Evolutionary conservation across 2,113 vertebrate species (phyloP).

Genomic region (Herpetotheres cachinnans): DNA sequence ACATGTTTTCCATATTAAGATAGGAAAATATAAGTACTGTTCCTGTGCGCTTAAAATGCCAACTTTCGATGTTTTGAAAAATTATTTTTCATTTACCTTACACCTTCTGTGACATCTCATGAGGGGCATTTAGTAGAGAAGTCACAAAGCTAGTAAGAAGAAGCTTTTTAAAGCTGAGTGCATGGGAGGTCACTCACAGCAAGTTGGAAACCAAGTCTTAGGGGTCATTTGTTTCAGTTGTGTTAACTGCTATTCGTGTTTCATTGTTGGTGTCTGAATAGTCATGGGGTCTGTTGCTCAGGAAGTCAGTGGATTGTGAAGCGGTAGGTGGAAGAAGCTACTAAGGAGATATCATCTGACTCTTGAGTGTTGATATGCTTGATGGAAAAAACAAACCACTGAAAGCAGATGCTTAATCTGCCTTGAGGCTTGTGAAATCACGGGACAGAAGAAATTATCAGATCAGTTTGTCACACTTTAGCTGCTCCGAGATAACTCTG

Average conservation of each 20-base stretch:
- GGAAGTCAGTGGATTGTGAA: background rate
- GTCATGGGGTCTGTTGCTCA: background rate
- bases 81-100: background rate
- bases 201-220: background rate
- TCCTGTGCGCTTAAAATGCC: background rate
- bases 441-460: background rate
- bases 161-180: background rate
- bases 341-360: background rate
- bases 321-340: background rate
- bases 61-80: background rate
- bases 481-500: background rate
- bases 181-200: background rate
- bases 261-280: background rate
- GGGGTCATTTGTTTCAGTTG: background rate
- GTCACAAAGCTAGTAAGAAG: background rate
- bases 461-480: background rate
- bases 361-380: background rate
- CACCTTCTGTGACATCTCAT: background rate
- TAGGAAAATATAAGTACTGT: background rate
- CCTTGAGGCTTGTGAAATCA: conserved; percentile 8
- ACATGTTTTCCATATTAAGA: background rate
- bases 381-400: background rate
- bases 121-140: background rate
- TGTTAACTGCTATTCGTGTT: background rate
- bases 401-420: background rate